Conservation (phyloP, 2,797 vertebrate species). For the Galagoides demidoff region DNA sequence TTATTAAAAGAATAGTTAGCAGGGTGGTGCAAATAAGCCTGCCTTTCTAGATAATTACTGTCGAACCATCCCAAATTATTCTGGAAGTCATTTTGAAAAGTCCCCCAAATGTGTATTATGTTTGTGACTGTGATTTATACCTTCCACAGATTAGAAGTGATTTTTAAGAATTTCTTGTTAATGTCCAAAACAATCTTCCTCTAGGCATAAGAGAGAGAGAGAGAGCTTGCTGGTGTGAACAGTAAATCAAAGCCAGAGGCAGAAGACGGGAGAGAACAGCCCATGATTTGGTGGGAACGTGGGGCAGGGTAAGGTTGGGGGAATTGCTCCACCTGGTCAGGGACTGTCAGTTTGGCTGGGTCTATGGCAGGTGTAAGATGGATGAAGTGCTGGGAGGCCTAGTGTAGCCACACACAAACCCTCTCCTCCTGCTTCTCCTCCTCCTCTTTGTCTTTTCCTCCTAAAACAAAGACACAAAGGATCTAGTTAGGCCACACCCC, state of each 20-base stretch:
- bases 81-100: constrained; percentile 45
- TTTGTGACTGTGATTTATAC: constrained; percentile 42
- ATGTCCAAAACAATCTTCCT: background rate
- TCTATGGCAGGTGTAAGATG: background rate
- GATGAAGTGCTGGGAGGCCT: background rate
- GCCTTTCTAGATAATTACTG: constrained; percentile 34
- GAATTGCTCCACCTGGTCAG: background rate
- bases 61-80: background rate
- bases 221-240: background rate
- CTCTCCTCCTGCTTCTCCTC: too few relatives aligned
- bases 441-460: too few relatives aligned
- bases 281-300: background rate
- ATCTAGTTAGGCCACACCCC: too few relatives aligned
- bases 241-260: constrained; percentile 1
- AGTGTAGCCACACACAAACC: too few relatives aligned
- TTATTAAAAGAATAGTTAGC: constrained; percentile 4
- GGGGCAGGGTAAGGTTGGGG: background rate
- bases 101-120: background rate
- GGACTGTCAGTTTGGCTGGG: background rate
- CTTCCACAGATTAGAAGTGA: background rate
- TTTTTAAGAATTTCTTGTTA: constrained; percentile 44
- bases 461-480: too few relatives aligned
- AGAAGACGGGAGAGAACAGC: background rate
- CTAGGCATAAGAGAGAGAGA: background rate
- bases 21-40: background rate